phyloP scores from a whole-genome alignment of 2,797 vertebrate genomes.

The Clarias platycephalus region DNA sequence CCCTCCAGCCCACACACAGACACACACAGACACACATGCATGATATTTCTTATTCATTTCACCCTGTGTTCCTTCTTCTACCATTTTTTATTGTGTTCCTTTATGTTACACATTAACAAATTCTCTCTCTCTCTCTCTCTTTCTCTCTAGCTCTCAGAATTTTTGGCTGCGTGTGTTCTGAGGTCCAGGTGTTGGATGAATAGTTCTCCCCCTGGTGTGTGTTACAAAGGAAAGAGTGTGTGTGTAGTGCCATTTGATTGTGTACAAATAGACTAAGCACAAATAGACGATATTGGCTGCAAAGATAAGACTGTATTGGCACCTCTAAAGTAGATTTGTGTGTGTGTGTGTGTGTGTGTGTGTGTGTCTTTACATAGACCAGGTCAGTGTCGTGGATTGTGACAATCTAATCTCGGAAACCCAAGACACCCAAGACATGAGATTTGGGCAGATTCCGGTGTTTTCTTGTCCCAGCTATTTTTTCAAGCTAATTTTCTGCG shows the following conservation, averaged over 20 bases:
- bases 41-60: constrained; percentile 1
- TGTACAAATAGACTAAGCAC: constrained; percentile 19
- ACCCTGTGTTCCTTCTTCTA: neutral
- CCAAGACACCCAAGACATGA: neutral
- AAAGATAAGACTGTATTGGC: constrained; percentile 5
- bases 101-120: neutral
- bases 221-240: constrained; percentile 25
- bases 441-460: neutral
- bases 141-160: constrained; percentile 1
- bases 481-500: neutral
- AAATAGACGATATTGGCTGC: constrained; percentile 4
- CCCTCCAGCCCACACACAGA: neutral
- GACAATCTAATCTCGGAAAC: constrained; percentile 5
- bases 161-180: neutral
- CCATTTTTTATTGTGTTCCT: neutral
- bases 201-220: constrained; percentile 33
- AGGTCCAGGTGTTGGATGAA: constrained; percentile 41
- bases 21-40: neutral
- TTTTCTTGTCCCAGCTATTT: constrained; percentile 5
- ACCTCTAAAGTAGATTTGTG: neutral
- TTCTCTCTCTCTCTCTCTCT: neutral
- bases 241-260: constrained; percentile 37
- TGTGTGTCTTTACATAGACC: neutral
- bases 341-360: constrained; percentile 3
- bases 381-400: neutral